phyloP scores from a whole-genome alignment of 2,797 vertebrate species.

The Etheostoma nigrum region DNA sequence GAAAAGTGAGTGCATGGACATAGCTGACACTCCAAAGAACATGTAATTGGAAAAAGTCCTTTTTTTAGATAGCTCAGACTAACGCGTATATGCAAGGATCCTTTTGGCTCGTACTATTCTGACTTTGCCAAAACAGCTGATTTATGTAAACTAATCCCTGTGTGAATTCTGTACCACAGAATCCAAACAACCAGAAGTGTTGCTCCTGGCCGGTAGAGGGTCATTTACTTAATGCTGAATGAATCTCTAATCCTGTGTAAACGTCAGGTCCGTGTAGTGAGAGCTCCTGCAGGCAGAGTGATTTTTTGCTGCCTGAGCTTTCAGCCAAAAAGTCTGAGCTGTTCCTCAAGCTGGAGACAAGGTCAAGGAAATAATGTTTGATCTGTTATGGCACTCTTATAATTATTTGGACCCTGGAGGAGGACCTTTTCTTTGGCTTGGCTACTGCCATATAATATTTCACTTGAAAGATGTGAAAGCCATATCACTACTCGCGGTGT shows the following conservation, averaged over 20 bases:
- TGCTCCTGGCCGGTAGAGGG: conserved; percentile 63
- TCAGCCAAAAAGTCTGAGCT: conserved; percentile 69
- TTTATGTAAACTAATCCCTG: conserved; percentile 55
- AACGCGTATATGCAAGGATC: conserved; percentile 15
- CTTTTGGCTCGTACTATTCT: conserved; percentile 7
- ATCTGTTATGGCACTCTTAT: conserved; percentile 81
- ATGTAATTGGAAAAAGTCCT: conserved; percentile 12
- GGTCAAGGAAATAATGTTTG: conserved; percentile 80
- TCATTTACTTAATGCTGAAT: conserved; percentile 71
- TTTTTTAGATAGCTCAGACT: conserved; percentile 34
- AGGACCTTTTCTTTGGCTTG: conserved; percentile 79
- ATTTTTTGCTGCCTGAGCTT: conserved; percentile 52
- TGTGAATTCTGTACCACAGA: conserved; percentile 53
- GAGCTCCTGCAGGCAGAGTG: conserved; percentile 66
- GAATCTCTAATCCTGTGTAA: conserved; percentile 77
- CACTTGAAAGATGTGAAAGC: conserved; percentile 72
- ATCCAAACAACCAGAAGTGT: conserved; percentile 62
- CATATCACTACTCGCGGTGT: conserved; percentile 54
- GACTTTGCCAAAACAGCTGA: conserved; percentile 54
- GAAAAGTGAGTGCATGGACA: conserved; percentile 6
- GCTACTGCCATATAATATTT: conserved; percentile 76
- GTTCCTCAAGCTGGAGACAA: conserved; percentile 76
- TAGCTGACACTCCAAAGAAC: conserved; percentile 21
- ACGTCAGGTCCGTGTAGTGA: conserved; percentile 66
- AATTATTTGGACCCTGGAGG: conserved; percentile 81